Conservation (phyloP, 2,113 vertebrate genomes). For the Vombatus ursinus region DNA sequence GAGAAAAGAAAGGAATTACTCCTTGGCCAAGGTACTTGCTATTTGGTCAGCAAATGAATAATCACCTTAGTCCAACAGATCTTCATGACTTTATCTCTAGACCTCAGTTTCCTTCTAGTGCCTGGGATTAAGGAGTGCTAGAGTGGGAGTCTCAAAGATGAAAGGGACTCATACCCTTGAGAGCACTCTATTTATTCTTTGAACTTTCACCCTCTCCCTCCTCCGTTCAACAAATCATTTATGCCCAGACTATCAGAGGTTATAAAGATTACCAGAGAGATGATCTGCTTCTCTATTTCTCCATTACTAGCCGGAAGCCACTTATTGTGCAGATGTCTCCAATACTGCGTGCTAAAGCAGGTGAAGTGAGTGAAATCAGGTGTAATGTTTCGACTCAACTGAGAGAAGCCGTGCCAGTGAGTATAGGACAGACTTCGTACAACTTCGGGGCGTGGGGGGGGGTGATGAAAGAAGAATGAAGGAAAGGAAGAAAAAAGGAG, state of each 20-base stretch:
- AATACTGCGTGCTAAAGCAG: not conserved
- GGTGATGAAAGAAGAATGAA: not conserved
- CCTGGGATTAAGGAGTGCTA: not conserved
- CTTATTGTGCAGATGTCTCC: not conserved
- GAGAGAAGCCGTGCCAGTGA: not conserved
- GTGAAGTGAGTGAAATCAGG: accelerated
- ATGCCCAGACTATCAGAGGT: not conserved
- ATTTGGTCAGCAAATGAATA: not conserved
- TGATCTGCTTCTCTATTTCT: not conserved
- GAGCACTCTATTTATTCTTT: not conserved
- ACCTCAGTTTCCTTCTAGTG: not conserved
- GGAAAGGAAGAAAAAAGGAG: not conserved
- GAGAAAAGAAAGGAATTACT: not conserved
- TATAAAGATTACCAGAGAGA: not conserved
- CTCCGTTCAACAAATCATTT: not conserved
- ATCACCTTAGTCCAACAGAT: not conserved
- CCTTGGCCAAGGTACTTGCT: not conserved
- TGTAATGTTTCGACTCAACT: not conserved
- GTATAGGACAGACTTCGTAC: not conserved
- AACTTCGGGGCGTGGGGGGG: not conserved
- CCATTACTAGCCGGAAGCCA: not conserved
- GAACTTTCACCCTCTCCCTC: not conserved
- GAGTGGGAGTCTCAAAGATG: not conserved
- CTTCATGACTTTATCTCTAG: not conserved
- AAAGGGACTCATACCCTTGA: not conserved